A percentile compares a stretch with the other conserved stretches of the same genome.
phyloP scores from a whole-genome alignment of 2,888 invertebrate genomes.

The Asteroscopus sphinx region DNA sequence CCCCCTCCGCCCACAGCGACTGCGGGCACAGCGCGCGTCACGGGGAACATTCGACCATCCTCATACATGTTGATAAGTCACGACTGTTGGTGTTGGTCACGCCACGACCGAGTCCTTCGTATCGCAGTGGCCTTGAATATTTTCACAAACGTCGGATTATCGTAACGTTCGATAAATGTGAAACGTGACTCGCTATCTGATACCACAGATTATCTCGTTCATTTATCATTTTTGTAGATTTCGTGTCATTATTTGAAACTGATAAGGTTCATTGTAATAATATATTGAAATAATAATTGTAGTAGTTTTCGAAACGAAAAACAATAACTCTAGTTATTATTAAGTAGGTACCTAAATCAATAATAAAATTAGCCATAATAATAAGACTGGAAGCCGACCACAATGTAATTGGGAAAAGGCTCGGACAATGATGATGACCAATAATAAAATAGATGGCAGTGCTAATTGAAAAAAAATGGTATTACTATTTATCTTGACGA shows the following conservation, averaged over 20 bases:
- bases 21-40: slow-evolving; percentile 67
- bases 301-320: too few species aligned
- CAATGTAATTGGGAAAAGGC: too few species aligned
- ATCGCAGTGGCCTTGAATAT: slow-evolving; percentile 62
- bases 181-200: slow-evolving; percentile 66
- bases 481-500: too few species aligned
- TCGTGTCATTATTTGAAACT: slow-evolving; percentile 37
- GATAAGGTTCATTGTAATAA: slow-evolving; percentile 35
- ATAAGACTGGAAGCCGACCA: too few species aligned
- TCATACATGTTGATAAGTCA: slow-evolving; percentile 23
- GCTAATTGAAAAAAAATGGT: too few species aligned
- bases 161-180: slow-evolving; percentile 63
- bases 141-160: slow-evolving; percentile 63
- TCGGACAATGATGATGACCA: too few species aligned
- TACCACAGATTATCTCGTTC: slow-evolving; percentile 59
- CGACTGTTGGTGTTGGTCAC: slow-evolving; percentile 8
- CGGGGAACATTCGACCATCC: not conserved
- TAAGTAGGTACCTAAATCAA: too few species aligned
- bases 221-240: slow-evolving; percentile 57
- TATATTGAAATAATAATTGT: too few species aligned
- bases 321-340: too few species aligned
- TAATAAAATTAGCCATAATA: too few species aligned
- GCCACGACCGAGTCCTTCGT: slow-evolving; percentile 38
- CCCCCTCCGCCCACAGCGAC: slow-evolving; percentile 91
- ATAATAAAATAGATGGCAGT: too few species aligned